phyloP scores from a whole-genome alignment of 2,888 invertebrate genomes.

The Parnassius apollo region DNA sequence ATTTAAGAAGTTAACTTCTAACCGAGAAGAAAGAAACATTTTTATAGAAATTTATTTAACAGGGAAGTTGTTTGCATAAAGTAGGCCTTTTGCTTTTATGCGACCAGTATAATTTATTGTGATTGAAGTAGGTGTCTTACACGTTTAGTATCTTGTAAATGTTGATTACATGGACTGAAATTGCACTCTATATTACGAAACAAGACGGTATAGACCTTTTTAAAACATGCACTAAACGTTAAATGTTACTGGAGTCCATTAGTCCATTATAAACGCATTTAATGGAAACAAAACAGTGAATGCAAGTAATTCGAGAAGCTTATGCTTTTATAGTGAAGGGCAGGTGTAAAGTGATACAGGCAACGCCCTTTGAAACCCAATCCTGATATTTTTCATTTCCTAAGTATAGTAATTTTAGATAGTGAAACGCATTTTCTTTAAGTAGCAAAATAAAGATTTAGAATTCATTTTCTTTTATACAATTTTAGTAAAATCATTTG shows the following conservation, averaged over 20 bases:
- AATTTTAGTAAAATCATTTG: neutral
- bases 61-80: too few relatives aligned
- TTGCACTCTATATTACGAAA: too few relatives aligned
- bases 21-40: too few relatives aligned
- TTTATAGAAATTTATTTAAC: too few relatives aligned
- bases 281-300: constrained; percentile 44
- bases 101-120: too few relatives aligned
- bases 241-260: constrained; percentile 13
- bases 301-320: constrained; percentile 62
- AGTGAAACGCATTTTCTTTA: constrained; percentile 56
- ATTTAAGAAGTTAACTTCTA: too few relatives aligned
- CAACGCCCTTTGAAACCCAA: constrained; percentile 53
- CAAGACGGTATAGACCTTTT: too few relatives aligned
- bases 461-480: neutral
- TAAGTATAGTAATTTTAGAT: constrained; percentile 57
- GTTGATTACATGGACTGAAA: too few relatives aligned
- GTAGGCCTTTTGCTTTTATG: too few relatives aligned
- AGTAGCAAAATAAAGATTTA: constrained; percentile 30
- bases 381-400: constrained; percentile 70
- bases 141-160: too few relatives aligned
- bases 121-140: neutral
- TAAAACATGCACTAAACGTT: neutral
- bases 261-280: constrained; percentile 1
- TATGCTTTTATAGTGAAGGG: constrained; percentile 73
- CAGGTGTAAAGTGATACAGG: constrained; percentile 65